Base-by-base conservation (phyloP, 2,113 vertebrate genomes). In the Chloropsis cyanopogon region DNA sequence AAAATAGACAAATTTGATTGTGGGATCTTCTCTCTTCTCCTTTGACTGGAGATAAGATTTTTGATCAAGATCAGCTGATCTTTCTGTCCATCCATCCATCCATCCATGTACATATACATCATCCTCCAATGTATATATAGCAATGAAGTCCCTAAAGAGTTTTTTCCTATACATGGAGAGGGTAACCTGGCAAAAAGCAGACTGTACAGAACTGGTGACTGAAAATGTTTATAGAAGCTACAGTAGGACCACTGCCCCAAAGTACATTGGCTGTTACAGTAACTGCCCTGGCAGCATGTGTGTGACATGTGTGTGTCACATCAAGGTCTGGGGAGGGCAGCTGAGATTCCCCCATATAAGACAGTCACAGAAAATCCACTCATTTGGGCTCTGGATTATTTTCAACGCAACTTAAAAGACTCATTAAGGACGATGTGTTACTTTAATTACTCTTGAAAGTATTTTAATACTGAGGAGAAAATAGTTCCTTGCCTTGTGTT, bases 361-460 rank as follows among this genome's bases (percentile, higher is more conserved):
- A 71, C 20, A 71, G 44, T 14, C 39, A 33, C 5, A 85, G 41
- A 63, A 82, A 79, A 90, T 53, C 39, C 31, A 22, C 42, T 72
- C 24, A 28, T 37, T 63, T 59, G 10, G 24, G 41, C 52, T 56
- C 29, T 52, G 37, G 29, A 12, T 35, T 76, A 44, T 86, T 72
- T 82, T 60, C 41, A 68, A 5, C 28, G 11, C 35, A 59, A 3
- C 5, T 60, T 68, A 69, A 50, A 71, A 72, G 29, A 50, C 22
- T 68, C 0, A 1, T 41, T 69, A 60, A 83, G 23, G 14, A 46
- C 29, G 9, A 49, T 0, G 1, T 41, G 13, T 44, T 53, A 25
- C 39, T 86, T 46, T 46, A 37, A 80, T 77, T 63, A 63, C 10
- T 60, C 29, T 60, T 41, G 20, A 29, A 7, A 8, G 8, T 29